A percentile compares a stretch with the other conserved stretches of the same genome.
Evolutionary conservation across 2,888 invertebrate species (phyloP).

Genomic region (Blastobasis lacticolella): DNA sequence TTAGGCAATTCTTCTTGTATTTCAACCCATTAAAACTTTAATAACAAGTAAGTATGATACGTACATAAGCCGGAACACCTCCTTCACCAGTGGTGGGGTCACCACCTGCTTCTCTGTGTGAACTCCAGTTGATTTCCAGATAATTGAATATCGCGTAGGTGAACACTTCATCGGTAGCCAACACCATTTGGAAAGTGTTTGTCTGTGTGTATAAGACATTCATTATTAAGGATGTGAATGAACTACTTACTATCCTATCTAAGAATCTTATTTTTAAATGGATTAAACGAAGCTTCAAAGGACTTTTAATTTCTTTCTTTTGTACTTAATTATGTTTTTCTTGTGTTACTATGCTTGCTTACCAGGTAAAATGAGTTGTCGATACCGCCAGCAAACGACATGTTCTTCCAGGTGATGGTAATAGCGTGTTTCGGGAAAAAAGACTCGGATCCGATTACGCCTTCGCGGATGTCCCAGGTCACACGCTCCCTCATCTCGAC

Average conservation of each 20-base stretch:
- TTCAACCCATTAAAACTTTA: too few species aligned
- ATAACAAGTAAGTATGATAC: slow-evolving; percentile 29
- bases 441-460: slow-evolving; percentile 91
- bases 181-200: slow-evolving; percentile 95
- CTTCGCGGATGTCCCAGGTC: slow-evolving; percentile 91
- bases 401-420: slow-evolving; percentile 96
- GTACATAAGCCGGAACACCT: slow-evolving; percentile 89
- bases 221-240: too few species aligned
- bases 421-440: slow-evolving; percentile 94
- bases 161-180: slow-evolving; percentile 94
- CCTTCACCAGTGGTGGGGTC: slow-evolving; percentile 91
- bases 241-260: too few species aligned
- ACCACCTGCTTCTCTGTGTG: slow-evolving; percentile 92
- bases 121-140: slow-evolving; percentile 90
- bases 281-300: too few species aligned
- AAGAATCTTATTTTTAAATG: too few species aligned
- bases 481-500: slow-evolving; percentile 89
- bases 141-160: slow-evolving; percentile 98
- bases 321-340: background rate
- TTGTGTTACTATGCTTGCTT: slow-evolving; percentile 38
- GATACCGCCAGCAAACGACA: slow-evolving; percentile 93
- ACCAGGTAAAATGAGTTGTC: slow-evolving; percentile 83
- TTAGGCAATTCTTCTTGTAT: too few species aligned
- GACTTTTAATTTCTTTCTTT: background rate
- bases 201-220: slow-evolving; percentile 73